These are phyloP conservation scores for Drosophila pegasa DNA, from an alignment of 2,888 invertebrate species.

Conservation along the genomic window DNA sequence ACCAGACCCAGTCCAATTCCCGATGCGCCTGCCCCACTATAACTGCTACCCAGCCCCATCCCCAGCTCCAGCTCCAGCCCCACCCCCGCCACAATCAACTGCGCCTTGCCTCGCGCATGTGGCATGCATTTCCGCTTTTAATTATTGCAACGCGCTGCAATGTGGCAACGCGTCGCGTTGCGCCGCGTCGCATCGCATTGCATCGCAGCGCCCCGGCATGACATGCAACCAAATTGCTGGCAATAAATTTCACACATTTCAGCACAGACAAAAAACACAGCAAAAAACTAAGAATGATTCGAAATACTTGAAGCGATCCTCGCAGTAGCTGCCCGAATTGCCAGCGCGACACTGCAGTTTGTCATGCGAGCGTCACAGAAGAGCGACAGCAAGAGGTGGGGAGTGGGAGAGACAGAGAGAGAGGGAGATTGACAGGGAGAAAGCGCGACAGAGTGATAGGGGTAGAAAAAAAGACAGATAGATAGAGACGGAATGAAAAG, in stretches of 20 bases:
- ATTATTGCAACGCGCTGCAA: slow-evolving; percentile 73
- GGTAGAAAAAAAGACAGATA: too few species aligned
- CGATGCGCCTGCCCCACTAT: not conserved
- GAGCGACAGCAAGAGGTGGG: not conserved
- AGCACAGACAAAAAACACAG: slow-evolving; percentile 19
- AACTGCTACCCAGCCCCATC: not conserved
- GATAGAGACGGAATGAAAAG: too few species aligned
- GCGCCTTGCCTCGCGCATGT: slow-evolving; percentile 11
- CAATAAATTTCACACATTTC: slow-evolving; percentile 75
- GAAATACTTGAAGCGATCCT: slow-evolving; percentile 45
- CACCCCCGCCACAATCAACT: slow-evolving; percentile 4
- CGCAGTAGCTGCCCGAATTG: slow-evolving; percentile 47
- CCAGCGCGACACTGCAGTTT: slow-evolving; percentile 80
- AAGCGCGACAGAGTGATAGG: too few species aligned
- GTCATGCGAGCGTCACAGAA: slow-evolving; percentile 62
- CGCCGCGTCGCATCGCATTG: slow-evolving; percentile 30
- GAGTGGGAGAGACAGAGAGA: too few species aligned
- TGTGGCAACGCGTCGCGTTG: slow-evolving; percentile 26
- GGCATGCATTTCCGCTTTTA: slow-evolving; percentile 77
- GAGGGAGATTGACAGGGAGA: not conserved
- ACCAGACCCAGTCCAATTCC: slow-evolving; percentile 6
- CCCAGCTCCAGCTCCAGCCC: not conserved
- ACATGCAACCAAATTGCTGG: slow-evolving; percentile 82
- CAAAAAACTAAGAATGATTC: slow-evolving; percentile 11
- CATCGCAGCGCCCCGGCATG: slow-evolving; percentile 53